A percentile compares a stretch with the other conserved stretches of the same genome.
Conservation (phyloP, 2,888 invertebrate genomes). For the Margaritifera margaritifera region DNA sequence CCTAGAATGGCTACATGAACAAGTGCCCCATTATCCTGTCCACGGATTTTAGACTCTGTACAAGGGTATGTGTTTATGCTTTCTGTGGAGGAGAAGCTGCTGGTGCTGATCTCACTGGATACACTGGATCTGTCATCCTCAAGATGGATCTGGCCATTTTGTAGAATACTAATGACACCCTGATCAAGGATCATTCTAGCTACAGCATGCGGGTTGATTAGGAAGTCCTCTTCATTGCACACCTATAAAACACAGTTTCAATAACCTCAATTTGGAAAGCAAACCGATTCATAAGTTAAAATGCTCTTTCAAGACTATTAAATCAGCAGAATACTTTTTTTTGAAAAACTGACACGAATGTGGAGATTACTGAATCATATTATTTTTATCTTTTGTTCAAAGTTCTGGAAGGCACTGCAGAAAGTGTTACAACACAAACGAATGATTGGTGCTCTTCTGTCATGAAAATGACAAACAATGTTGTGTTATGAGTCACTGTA, state of each 20-base stretch:
- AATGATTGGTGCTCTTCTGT: no score
- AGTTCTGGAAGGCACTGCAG: no score
- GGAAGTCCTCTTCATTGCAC: slow-evolving; percentile 18
- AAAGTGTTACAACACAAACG: no score
- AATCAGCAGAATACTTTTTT: no score
- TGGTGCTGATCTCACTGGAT: slow-evolving; percentile 30
- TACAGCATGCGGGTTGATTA: slow-evolving; percentile 35
- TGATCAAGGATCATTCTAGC: slow-evolving; percentile 20
- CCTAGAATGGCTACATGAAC: slow-evolving; percentile 61
- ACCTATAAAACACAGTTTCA: neutral
- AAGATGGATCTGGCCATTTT: slow-evolving; percentile 31
- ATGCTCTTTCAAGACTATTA: neutral
- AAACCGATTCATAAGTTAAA: neutral
- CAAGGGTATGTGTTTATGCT: slow-evolving; percentile 35
- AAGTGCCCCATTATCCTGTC: slow-evolving; percentile 65
- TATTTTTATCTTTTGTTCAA: no score
- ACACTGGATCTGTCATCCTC: slow-evolving; percentile 31
- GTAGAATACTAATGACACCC: slow-evolving; percentile 39
- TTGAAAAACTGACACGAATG: no score
- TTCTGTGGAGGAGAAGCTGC: slow-evolving; percentile 20
- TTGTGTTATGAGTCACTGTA: no score
- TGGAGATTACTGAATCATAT: no score
- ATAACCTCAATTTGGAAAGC: neutral
- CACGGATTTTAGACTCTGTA: slow-evolving; percentile 40
- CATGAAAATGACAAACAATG: no score